Base-by-base conservation (phyloP, 1,140 invertebrate species). In the Camponotus vicinus region DNA sequence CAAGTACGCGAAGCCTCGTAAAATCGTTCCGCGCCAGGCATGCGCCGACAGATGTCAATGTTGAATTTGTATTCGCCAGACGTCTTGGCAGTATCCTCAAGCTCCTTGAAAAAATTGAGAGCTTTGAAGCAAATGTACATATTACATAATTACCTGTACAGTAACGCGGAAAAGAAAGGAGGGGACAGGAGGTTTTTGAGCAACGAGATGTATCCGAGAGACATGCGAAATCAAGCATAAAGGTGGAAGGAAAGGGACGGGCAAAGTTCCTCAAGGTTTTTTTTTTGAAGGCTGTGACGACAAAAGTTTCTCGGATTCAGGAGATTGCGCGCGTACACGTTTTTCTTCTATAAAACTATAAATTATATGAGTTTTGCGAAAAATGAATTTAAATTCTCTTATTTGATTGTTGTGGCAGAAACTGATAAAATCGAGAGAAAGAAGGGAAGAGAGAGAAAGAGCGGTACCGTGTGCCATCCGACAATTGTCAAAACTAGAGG, bases 1-100 rank as follows among this genome's bases (percentile, higher is more conserved):
- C 95, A 96, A 88, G 91, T 95, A 6, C 95, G 95, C 40, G 94
- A 93, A 15, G 94, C 93, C 21, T 94, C 95, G 69, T 95, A 95
- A 92, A 42, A 59, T 8, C 32, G 27, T 37, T 32, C 21, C 49
- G 32, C 66, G 13, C 27, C 57, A 21, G 32, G 52, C 57, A 34
- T 75, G 52, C 34, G 27, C 5, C 9, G 34, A 11, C 32, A 64
- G 13, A 6, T 59, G 37, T 11, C 37, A 34, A 11, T 18, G 49
- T 61, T 45, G 69, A 59, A 61, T 83, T 27, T 49, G 27, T 27
- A 59, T 57, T 70, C 21, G 27, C 37, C 70, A 27, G 21, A 42
- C 32, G 21, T 57, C 45, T n/a, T 11, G 70, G 34, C 57, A 9
- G 61, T 21, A 32, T 64, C 11, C 34, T 83, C 21, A 63, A 70